Evolutionary conservation across 2,888 invertebrate species (phyloP), one percentile per base, ranked within the genome.

Genomic region (Phrixothrix hirtus): DNA sequence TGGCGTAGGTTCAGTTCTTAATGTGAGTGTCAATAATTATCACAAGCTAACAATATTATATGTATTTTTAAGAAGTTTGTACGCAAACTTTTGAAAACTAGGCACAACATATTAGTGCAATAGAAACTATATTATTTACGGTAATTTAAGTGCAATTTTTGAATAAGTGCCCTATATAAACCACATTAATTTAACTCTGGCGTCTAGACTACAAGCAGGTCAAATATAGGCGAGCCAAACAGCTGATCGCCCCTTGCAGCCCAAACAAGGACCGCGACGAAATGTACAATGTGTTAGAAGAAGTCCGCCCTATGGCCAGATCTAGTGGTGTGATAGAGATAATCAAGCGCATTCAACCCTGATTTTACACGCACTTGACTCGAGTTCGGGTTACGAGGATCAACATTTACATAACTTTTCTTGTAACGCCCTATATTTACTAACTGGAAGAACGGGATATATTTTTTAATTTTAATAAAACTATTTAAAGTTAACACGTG

Each of bases 361-460:
- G 77, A 80, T 80, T 81, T 79, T 79, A 80, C 80, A 80, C 79
- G 79, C 80, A 80, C 81, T 81, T 80, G 80, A 79, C 78, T 80
- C 76, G 72, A 60, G 55, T 57, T 53, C 63, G 60, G 66, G 65
- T 64, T 67, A 63, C 59, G 60, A 61, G 62, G 65, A 65, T 65
- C 60, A 66, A 57, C 63, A 71, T 71, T 72, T 68, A 69, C 69
- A 71, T 72, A 71, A 67, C 66, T 70, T 66, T 66, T 64, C 59
- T 57, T 59, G 57, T 54, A 59, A 58, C 59, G 55, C 59, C 60
- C 55, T 41, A 55, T 57, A 55, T 59, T 62, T 61, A 59, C 59
- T 57, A 48, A 46, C 52, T 39, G 42, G 46, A 46, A 41, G 35
- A 47, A 52, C 52, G 46, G 35, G 52, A 46, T 15, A 39, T 42